Evolutionary conservation across 2,888 invertebrate genomes (phyloP).

Genomic region (Synergus laeviventris): DNA sequence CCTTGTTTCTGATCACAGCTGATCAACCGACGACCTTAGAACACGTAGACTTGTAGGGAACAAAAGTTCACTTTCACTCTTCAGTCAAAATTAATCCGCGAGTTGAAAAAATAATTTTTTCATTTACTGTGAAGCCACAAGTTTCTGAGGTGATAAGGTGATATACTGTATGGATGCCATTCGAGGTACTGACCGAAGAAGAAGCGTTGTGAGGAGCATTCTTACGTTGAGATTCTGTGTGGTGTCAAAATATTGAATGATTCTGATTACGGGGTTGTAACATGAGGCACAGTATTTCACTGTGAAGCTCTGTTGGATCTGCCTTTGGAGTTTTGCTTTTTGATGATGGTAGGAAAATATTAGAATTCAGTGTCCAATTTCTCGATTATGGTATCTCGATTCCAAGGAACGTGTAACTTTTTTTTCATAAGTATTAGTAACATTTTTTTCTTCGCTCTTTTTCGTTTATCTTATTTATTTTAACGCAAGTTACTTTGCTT

Average conservation of each 20-base stretch:
- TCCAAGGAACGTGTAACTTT: background rate
- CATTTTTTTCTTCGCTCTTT: too few species aligned
- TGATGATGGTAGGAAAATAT: background rate
- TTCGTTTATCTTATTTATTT: background rate
- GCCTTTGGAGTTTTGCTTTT: background rate
- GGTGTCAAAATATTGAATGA: slow-evolving; percentile 9
- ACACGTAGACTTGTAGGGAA: background rate
- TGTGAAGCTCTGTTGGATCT: background rate
- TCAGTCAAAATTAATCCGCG: background rate
- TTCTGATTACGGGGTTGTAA: background rate
- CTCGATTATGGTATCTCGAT: background rate
- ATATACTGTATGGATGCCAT: background rate
- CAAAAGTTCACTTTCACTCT: slow-evolving; percentile 16
- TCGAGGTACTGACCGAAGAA: background rate
- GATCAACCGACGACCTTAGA: slow-evolving; percentile 37
- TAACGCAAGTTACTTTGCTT: too few species aligned
- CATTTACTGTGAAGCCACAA: background rate
- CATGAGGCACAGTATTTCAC: background rate
- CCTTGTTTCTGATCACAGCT: slow-evolving; percentile 40
- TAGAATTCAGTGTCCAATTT: background rate
- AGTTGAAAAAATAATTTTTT: background rate
- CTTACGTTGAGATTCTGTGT: slow-evolving; percentile 10
- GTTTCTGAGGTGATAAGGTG: slow-evolving; percentile 6
- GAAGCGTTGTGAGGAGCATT: background rate
- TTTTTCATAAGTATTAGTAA: background rate